These are phyloP conservation scores for Reticulitermes lucifugus DNA, from an alignment of 2,888 invertebrate species.

Conservation along the genomic window DNA sequence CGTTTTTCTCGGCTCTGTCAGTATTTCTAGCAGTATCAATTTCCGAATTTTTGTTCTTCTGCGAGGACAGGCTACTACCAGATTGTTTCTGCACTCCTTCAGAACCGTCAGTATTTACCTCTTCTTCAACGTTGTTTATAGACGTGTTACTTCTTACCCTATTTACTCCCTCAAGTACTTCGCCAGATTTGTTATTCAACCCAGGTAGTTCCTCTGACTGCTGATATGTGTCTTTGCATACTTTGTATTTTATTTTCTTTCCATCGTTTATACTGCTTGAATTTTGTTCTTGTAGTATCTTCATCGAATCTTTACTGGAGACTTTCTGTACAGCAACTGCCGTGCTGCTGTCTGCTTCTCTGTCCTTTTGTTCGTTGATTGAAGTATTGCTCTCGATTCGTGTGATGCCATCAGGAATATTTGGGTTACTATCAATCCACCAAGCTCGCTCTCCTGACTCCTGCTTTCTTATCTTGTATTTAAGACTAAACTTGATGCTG, in stretches of 20 bases:
- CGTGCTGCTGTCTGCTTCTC: conserved; percentile 55
- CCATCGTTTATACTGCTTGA: no score
- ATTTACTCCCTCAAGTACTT: conserved; percentile 61
- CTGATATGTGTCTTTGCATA: conserved; percentile 58
- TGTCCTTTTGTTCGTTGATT: conserved; percentile 42
- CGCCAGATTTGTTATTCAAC: conserved; percentile 43
- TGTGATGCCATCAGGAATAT: conserved; percentile 73
- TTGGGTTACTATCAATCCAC: conserved; percentile 71
- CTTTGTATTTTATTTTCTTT: conserved; percentile 64
- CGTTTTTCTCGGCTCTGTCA: conserved; percentile 14
- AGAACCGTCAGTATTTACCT: not conserved
- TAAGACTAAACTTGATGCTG: not conserved
- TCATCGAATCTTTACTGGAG: conserved; percentile 49
- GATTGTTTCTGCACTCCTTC: not conserved
- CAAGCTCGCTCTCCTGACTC: conserved; percentile 78
- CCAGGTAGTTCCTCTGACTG: conserved; percentile 76
- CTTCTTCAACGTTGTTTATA: conserved; percentile 7
- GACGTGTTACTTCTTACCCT: conserved; percentile 54
- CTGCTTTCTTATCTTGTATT: conserved; percentile 65
- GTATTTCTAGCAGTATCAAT: not conserved
- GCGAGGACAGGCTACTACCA: not conserved
- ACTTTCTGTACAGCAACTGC: conserved; percentile 59
- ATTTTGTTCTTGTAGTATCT: not conserved
- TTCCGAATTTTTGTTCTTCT: not conserved
- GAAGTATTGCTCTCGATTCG: conserved; percentile 53